Base-by-base conservation (phyloP, 2,888 invertebrate species). In the Pemphredon lugubris region DNA sequence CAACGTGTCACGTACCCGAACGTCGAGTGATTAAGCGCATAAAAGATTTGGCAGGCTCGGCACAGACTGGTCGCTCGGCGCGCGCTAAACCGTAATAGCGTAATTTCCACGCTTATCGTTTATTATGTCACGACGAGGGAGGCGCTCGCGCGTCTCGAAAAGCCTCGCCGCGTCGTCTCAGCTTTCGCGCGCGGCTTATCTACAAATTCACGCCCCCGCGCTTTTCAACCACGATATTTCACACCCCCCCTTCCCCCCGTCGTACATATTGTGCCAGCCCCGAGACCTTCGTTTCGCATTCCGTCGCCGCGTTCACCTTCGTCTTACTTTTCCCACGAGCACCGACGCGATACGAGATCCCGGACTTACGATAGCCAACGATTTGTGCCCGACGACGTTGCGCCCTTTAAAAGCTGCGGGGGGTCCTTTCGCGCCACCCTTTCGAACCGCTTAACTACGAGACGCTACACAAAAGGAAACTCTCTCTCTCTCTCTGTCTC, bases 141-240 rank as follows among this genome's bases (percentile, higher is more conserved):
- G n/a, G n/a, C n/a, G n/a, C n/a, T n/a, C n/a, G n/a, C n/a, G n/a
- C n/a, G n/a, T n/a, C n/a, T n/a, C n/a, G n/a, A n/a, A n/a, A n/a
- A n/a, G n/a, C n/a, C n/a, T n/a, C n/a, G n/a, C n/a, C n/a, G n/a
- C n/a, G n/a, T n/a, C n/a, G n/a, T n/a, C n/a, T n/a, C n/a, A n/a
- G n/a, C n/a, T n/a, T n/a, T n/a, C n/a, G n/a, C n/a, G n/a, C 23
- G 9, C 16, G 16, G 23, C 20, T 57, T 23, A 30, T 44, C 39
- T 42, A 11, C 20, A 20, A 48, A 55, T 20, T 55, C 42, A 39
- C 51, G 44, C 54, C 32, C 54, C 32, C 53, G 30, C 53, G 23
- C 45, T 34, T 55, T 44, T 39, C 60, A 18, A 6, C 30, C 30
- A 30, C 48, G 39, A 66, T 67, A 67, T 67, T 59, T 69, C 59